phyloP scores from a whole-genome alignment of 2,797 vertebrate genomes.

The Psittacula derbiana region DNA sequence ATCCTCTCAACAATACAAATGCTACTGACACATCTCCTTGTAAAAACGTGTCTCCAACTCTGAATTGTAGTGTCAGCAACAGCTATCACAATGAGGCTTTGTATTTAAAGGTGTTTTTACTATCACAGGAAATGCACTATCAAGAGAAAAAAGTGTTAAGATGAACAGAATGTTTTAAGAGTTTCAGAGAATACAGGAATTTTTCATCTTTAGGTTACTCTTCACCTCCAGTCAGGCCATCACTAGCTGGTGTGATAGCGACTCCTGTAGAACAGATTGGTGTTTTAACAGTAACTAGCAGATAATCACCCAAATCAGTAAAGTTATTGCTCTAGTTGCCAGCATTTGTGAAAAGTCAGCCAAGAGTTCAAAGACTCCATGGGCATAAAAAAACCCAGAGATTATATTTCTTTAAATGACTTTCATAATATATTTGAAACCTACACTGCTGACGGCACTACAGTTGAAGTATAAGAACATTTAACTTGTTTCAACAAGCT shows the following conservation, averaged over 20 bases:
- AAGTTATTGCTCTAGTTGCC: neutral
- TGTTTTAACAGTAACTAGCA: neutral
- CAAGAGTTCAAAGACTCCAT: neutral
- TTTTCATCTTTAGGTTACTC: neutral
- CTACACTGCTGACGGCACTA: neutral
- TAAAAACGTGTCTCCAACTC: neutral
- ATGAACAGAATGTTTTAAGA: neutral
- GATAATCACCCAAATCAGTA: neutral
- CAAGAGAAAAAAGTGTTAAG: neutral
- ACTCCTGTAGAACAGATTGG: neutral
- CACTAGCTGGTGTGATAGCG: neutral
- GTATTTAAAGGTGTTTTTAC: neutral
- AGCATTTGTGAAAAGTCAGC: neutral
- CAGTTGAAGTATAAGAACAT: neutral
- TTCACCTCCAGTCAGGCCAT: neutral
- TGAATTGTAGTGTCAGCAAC: neutral
- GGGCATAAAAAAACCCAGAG: neutral
- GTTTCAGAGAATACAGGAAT: neutral
- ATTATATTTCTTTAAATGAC: neutral
- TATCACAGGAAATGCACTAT: neutral
- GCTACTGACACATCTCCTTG: neutral
- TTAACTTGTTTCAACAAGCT: conserved; percentile 40
- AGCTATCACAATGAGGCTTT: neutral
- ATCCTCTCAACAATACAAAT: neutral
- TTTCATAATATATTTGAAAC: neutral